A percentile compares a stretch with the other conserved stretches of the same genome.
Conservation (phyloP, 2,888 invertebrate genomes). For the Bibio marci region DNA sequence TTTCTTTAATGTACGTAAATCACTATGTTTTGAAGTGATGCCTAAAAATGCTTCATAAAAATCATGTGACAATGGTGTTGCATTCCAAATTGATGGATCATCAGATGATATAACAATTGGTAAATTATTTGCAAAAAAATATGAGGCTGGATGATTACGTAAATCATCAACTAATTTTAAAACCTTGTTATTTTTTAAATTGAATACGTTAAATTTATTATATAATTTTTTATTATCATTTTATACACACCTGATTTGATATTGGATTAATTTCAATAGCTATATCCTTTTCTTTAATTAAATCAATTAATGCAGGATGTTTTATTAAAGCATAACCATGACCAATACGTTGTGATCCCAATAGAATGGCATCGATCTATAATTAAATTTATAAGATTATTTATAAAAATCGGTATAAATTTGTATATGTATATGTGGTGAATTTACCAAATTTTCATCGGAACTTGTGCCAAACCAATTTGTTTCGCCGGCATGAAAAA, state of each 20-base stretch:
- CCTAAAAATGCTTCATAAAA: slow-evolving; percentile 51
- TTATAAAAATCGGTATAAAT: not conserved
- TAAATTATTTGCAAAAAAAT: slow-evolving; percentile 36
- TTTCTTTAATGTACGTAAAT: slow-evolving; percentile 42
- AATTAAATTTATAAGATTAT: not conserved
- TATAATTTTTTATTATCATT: not conserved
- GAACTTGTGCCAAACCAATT: slow-evolving; percentile 36
- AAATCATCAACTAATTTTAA: slow-evolving; percentile 39
- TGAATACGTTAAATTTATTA: not conserved
- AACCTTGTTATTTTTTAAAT: slow-evolving; percentile 30
- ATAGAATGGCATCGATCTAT: slow-evolving; percentile 20
- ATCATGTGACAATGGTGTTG: slow-evolving; percentile 42
- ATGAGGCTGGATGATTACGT: slow-evolving; percentile 43
- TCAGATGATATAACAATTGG: slow-evolving; percentile 46
- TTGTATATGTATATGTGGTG: not conserved
- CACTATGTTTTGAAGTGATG: slow-evolving; percentile 38
- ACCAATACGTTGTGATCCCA: slow-evolving; percentile 26
- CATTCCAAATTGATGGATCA: slow-evolving; percentile 45
- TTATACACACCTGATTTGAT: slow-evolving; percentile 23
- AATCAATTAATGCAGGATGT: slow-evolving; percentile 25
- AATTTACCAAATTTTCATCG: slow-evolving; percentile 38
- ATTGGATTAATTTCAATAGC: slow-evolving; percentile 26
- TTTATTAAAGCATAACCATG: slow-evolving; percentile 26
- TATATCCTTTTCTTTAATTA: slow-evolving; percentile 21
- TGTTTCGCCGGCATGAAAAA: slow-evolving; percentile 52